phyloP scores from a whole-genome alignment of 2,888 invertebrate genomes.

The Myopa testacea region DNA sequence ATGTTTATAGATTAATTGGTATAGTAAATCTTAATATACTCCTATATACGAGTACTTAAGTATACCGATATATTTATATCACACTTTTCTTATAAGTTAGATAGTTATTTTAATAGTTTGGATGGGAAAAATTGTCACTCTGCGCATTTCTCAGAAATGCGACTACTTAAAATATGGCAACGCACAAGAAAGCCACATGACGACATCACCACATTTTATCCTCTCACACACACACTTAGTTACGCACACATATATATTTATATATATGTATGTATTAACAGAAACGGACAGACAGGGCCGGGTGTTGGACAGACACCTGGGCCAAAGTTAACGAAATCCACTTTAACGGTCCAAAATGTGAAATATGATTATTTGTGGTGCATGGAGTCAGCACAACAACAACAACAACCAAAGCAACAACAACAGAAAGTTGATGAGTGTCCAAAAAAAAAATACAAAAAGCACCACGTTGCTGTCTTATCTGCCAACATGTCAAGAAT shows the following conservation, averaged over 20 bases:
- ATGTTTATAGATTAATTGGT: too few species aligned
- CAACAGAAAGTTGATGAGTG: background rate
- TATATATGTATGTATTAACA: too few species aligned
- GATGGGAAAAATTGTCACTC: too few species aligned
- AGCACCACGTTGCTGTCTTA: slow-evolving; percentile 39
- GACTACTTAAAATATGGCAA: too few species aligned
- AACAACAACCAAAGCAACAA: background rate
- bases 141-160: too few species aligned
- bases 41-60: too few species aligned
- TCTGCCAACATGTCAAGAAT: slow-evolving; percentile 45
- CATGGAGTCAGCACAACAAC: background rate
- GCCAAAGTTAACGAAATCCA: background rate
- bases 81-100: too few species aligned
- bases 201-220: background rate
- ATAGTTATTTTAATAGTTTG: too few species aligned
- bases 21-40: too few species aligned
- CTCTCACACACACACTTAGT: background rate
- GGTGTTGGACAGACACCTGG: background rate
- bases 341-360: background rate
- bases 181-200: too few species aligned
- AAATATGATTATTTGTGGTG: slow-evolving; percentile 4
- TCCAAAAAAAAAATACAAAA: background rate
- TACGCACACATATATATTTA: background rate
- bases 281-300: too few species aligned
- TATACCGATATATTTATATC: too few species aligned